Base-by-base conservation (phyloP, 2,797 vertebrate species). In the Nyctalus aviator region DNA sequence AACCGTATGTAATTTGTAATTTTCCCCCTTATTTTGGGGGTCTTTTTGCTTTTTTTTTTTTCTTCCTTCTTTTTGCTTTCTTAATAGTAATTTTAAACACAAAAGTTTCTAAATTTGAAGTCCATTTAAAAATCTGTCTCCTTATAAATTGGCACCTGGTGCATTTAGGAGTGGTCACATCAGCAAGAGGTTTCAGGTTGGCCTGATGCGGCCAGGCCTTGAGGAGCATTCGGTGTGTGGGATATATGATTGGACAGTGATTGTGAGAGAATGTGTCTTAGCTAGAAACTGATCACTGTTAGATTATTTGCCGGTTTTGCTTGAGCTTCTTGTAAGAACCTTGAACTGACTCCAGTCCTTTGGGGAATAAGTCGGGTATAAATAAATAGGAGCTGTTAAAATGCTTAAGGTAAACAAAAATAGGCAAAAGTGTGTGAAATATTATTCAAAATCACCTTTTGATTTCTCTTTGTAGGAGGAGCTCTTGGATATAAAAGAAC, bases 401-500 rank as follows among this genome's bases (percentile, higher is more conserved):
- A 53, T 71, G 6, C 59, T 84, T 94, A 94, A 88, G 17, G 18
- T 53, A 46, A 68, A 87, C 30, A 81, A 27, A 95, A 91, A 50
- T 44, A 79, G 76, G 44, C 91, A 27, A 77, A 66, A 78, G 27
- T 93, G 1, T 77, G 30, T 91, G 88, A 93, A 97, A 94, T 87
- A n/a, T 62, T 88, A 72, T 84, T 95, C 32, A 93, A 48, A 76
- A 84, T 81, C 78, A 92, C 57, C 25, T 53, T 96, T 94, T 92
- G 72, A 57, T 95, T 97, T 97, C 48, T 94, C 72, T 97, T 97
- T 97, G 87, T 97, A 99, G 99, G 99, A 99, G 95, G 98, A 99
- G 90, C 99, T 99, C 96, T 98, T 99, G 98, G 99, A 99, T 98
- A 99, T 99, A 96, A 99, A 99, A 97, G 99, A 99, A 97, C 98